Percentiles rank a stretch among this genome's conserved stretches.
Evolutionary conservation across 2,797 vertebrate genomes (phyloP).

Genomic region (Sebastes flavidus): DNA sequence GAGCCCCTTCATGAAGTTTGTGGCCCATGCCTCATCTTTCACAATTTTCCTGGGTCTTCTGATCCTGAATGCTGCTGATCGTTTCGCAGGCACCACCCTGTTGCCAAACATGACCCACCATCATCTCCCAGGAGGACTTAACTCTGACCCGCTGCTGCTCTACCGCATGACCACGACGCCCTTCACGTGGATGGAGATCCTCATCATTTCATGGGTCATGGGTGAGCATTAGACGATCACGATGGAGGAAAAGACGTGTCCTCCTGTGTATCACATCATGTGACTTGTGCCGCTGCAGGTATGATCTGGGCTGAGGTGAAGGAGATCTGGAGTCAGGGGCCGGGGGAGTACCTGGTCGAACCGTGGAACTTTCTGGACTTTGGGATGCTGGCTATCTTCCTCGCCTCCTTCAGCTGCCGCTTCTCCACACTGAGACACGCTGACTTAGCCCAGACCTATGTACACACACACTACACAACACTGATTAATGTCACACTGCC

Average conservation of each 20-base stretch:
- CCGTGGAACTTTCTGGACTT: constrained; percentile 99
- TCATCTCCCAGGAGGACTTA: constrained; percentile 38
- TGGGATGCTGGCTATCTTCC: constrained; percentile 97
- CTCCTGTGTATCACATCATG: background rate
- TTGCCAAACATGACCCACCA: constrained; percentile 92
- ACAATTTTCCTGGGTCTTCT: constrained; percentile 96
- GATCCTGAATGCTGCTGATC: constrained; percentile 97
- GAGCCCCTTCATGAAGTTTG: constrained; percentile 98
- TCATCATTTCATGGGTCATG: constrained; percentile 98
- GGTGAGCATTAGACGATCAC: constrained; percentile 76
- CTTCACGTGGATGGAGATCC: constrained; percentile 98
- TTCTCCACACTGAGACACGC: constrained; percentile 94
- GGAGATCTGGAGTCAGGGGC: constrained; percentile 98
- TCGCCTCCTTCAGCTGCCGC: constrained; percentile 95
- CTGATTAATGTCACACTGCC: constrained; percentile 88
- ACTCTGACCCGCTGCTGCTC: constrained; percentile 85
- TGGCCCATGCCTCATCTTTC: constrained; percentile 97
- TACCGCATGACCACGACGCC: constrained; percentile 96
- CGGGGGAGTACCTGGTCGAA: constrained; percentile 95
- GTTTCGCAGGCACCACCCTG: constrained; percentile 92
- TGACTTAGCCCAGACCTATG: constrained; percentile 87
- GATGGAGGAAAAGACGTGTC: background rate
- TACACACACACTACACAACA: constrained; percentile 87
- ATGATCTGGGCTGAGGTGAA: constrained; percentile 99
- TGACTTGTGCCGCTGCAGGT: constrained; percentile 76